These are phyloP conservation scores for Azemiops feae DNA, from an alignment of 2,113 vertebrate genomes.

Conservation along the genomic window DNA sequence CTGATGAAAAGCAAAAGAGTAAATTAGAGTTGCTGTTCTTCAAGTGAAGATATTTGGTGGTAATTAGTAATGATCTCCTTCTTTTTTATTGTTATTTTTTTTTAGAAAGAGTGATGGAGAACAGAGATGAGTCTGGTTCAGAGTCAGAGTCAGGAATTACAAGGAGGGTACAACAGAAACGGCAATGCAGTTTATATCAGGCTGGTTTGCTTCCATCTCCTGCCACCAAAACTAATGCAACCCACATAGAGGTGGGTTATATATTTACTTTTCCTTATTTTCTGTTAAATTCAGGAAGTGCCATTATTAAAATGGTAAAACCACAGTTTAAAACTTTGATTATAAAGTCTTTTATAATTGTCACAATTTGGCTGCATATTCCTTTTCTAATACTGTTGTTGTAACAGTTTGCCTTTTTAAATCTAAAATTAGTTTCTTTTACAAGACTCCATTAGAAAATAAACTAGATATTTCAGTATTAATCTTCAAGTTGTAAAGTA, in stretches of 20 bases:
- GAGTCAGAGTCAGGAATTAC: slow-evolving; percentile 70
- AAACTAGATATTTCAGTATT: neutral
- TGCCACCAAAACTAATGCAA: slow-evolving; percentile 71
- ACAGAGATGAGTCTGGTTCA: slow-evolving; percentile 67
- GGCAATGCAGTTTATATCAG: slow-evolving; percentile 63
- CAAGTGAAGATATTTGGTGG: neutral
- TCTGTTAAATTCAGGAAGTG: neutral
- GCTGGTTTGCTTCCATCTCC: slow-evolving; percentile 53
- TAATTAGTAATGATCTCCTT: slow-evolving; percentile 7
- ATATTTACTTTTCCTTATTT: neutral
- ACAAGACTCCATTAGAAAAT: neutral
- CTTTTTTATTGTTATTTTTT: neutral
- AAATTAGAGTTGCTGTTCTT: neutral
- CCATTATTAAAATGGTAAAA: neutral
- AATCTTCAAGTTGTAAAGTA: neutral
- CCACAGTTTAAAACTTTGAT: neutral
- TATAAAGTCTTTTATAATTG: neutral
- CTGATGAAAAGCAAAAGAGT: neutral
- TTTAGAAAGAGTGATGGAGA: slow-evolving; percentile 69
- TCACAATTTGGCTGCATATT: neutral
- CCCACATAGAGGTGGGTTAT: slow-evolving; percentile 72
- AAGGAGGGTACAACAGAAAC: slow-evolving; percentile 74
- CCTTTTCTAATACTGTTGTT: neutral
- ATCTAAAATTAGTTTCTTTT: neutral
- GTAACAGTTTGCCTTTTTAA: neutral